Percentiles rank a stretch among this genome's conserved stretches.
Evolutionary conservation across 2,797 vertebrate genomes (phyloP).

Genomic region (Gambelia wislizenii): DNA sequence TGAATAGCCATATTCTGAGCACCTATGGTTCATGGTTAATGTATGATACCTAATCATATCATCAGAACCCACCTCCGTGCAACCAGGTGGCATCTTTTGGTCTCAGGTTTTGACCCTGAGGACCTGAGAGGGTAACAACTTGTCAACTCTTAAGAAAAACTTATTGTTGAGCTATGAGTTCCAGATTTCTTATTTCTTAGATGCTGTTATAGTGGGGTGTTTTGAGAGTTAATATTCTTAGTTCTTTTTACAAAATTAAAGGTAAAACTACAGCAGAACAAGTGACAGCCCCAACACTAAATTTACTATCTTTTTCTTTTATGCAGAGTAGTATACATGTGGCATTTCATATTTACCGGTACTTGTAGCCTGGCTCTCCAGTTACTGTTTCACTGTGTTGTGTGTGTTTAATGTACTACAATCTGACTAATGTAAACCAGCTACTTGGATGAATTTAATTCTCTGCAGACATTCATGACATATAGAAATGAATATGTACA

Average conservation of each 20-base stretch:
- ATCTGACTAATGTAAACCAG: not conserved
- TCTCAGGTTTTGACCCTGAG: not conserved
- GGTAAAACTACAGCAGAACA: constrained; percentile 39
- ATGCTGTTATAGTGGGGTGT: constrained; percentile 19
- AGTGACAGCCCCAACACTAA: constrained; percentile 39
- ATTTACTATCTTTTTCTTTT: not conserved
- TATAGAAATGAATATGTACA: not conserved
- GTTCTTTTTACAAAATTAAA: constrained; percentile 32
- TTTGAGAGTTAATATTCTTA: constrained; percentile 32
- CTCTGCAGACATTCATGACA: not conserved
- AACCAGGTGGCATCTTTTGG: not conserved
- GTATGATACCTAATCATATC: too few relatives aligned
- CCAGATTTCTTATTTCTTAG: constrained; percentile 36
- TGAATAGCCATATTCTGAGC: too few relatives aligned
- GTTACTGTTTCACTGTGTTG: not conserved
- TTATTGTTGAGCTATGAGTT: constrained; percentile 44
- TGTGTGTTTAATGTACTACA: not conserved
- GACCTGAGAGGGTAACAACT: not conserved
- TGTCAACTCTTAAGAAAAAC: constrained; percentile 15
- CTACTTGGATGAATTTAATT: not conserved
- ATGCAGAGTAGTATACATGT: not conserved
- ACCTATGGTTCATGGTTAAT: not conserved
- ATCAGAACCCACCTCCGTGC: too few relatives aligned
- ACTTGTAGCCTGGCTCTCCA: not conserved
- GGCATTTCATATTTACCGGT: too few relatives aligned